These are phyloP conservation scores for Gorsachius goisagi DNA, from an alignment of 2,113 vertebrate genomes.

Conservation along the genomic window DNA sequence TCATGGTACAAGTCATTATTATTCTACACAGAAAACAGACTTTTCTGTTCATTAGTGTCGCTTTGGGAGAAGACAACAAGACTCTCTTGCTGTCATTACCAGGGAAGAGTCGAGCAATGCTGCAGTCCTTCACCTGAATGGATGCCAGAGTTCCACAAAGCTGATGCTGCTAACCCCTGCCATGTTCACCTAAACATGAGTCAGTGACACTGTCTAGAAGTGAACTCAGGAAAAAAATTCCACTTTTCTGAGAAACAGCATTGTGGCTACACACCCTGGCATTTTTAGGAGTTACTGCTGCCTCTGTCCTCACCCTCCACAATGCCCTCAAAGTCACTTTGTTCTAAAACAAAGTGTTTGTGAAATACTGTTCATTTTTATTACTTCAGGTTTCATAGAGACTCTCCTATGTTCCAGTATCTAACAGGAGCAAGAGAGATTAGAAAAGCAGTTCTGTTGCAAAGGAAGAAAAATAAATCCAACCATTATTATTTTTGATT, in stretches of 20 bases:
- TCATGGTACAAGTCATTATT: neutral
- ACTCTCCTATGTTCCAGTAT: neutral
- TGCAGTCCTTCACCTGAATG: neutral
- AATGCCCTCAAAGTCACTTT: neutral
- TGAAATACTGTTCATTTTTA: neutral
- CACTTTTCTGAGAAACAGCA: neutral
- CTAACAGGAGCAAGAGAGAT: neutral
- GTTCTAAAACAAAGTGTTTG: neutral
- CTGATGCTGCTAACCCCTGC: neutral
- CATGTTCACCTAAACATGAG: neutral
- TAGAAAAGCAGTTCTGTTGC: neutral
- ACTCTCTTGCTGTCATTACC: neutral
- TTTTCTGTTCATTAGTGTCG: neutral
- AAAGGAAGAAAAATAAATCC: slow-evolving; percentile 21
- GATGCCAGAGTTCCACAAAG: rapidly evolving
- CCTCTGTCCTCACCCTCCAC: neutral
- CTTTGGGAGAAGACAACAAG: neutral
- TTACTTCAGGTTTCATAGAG: neutral
- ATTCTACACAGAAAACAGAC: neutral
- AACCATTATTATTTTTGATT: neutral
- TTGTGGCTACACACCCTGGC: neutral
- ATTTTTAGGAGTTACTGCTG: neutral
- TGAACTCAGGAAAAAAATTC: neutral
- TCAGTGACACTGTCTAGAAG: neutral
- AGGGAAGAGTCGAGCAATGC: neutral